Evolutionary conservation across 2,888 invertebrate species (phyloP).

Genomic region (Leptarthrus brevirostris): DNA sequence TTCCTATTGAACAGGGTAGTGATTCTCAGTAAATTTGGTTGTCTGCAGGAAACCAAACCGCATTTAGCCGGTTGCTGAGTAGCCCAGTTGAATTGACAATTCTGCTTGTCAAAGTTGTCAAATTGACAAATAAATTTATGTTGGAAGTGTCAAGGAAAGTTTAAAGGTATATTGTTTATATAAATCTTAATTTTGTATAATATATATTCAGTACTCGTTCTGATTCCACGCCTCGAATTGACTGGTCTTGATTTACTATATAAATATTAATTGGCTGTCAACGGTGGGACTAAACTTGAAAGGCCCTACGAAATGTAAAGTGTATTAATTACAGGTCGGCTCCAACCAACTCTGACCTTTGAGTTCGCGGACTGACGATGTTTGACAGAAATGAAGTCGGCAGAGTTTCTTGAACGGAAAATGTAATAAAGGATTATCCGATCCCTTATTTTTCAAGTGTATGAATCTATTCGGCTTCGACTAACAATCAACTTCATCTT

Average conservation of each 20-base stretch:
- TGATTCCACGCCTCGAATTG: conserved; percentile 14
- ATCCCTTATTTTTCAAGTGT: conserved; percentile 8
- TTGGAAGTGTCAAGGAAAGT: too few relatives aligned
- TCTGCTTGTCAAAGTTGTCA: too few relatives aligned
- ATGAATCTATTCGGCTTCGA: conserved; percentile 1
- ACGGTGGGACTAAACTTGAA: neutral
- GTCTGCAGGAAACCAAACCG: too few relatives aligned
- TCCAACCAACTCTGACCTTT: conserved; percentile 8
- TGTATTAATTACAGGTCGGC: conserved; percentile 36
- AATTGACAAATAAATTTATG: too few relatives aligned
- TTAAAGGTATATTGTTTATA: too few relatives aligned
- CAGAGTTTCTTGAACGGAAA: conserved; percentile 32
- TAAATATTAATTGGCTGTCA: conserved; percentile 26
- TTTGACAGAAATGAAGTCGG: neutral
- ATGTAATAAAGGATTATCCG: conserved; percentile 32
- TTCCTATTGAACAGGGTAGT: too few relatives aligned
- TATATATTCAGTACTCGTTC: too few relatives aligned
- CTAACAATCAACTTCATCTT: neutral
- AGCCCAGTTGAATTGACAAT: too few relatives aligned
- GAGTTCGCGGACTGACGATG: neutral
- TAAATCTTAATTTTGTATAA: too few relatives aligned
- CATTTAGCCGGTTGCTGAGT: too few relatives aligned
- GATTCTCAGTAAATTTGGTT: too few relatives aligned
- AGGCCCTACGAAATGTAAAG: neutral
- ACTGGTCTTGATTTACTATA: neutral